These are phyloP conservation scores for Rhopalosiphum nymphaeae DNA, from an alignment of 2,888 invertebrate genomes.

Conservation along the genomic window DNA sequence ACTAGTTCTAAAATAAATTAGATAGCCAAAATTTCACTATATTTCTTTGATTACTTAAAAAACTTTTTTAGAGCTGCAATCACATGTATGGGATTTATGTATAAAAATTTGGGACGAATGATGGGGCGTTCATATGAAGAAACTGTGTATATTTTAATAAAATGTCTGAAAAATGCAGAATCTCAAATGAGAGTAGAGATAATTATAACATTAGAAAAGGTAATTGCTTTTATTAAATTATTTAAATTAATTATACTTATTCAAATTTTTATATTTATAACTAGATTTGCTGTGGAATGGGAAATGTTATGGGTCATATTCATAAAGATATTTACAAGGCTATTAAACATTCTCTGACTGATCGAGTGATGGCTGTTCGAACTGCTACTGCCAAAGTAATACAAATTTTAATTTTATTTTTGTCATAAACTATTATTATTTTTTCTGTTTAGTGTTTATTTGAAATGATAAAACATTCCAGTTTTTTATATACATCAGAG, in stretches of 20 bases:
- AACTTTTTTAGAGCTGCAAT: conserved; percentile 86
- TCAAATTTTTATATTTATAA: conserved; percentile 56
- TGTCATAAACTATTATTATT: conserved; percentile 34
- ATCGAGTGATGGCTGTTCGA: conserved; percentile 92
- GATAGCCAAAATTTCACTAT: neutral
- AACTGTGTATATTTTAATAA: conserved; percentile 91
- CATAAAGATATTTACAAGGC: conserved; percentile 93
- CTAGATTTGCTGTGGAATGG: conserved; percentile 92
- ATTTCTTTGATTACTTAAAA: conserved; percentile 56
- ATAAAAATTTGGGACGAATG: conserved; percentile 97
- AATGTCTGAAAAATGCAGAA: conserved; percentile 92
- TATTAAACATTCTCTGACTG: conserved; percentile 87
- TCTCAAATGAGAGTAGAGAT: conserved; percentile 97
- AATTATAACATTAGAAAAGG: conserved; percentile 96
- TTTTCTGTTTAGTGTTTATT: conserved; percentile 79
- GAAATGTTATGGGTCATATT: conserved; percentile 87
- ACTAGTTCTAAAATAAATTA: neutral
- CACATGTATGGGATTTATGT: conserved; percentile 96
- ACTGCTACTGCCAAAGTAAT: conserved; percentile 87
- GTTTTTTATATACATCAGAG: conserved; percentile 88
- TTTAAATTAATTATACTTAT: neutral
- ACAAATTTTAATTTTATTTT: neutral
- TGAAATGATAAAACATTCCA: conserved; percentile 89
- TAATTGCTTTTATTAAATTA: conserved; percentile 70
- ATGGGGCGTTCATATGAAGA: conserved; percentile 99